Evolutionary conservation across 1,140 invertebrate genomes (phyloP).

Genomic region (Danaus plexippus): DNA sequence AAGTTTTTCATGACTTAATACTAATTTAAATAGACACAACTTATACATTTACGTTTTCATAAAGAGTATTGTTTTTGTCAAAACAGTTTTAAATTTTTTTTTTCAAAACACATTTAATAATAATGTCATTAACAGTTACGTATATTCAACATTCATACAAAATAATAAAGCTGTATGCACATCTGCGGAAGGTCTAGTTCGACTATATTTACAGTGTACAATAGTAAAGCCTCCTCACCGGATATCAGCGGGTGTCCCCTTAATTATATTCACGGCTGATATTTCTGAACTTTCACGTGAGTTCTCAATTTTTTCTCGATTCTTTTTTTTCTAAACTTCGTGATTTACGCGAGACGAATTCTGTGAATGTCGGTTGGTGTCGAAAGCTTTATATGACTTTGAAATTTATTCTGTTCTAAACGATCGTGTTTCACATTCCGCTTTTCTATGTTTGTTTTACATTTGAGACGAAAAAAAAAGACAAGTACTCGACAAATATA

Average conservation of each 20-base stretch:
- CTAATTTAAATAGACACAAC: too few relatives aligned
- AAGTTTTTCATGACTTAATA: too few relatives aligned
- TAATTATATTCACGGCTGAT: constrained; percentile 69
- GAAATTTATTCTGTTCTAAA: constrained; percentile 67
- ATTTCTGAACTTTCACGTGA: constrained; percentile 69
- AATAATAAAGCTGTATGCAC: too few relatives aligned
- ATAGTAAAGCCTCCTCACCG: constrained; percentile 44
- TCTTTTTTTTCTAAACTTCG: constrained; percentile 58
- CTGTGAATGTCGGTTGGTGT: constrained; percentile 53
- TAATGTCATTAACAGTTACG: background rate
- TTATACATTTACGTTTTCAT: too few relatives aligned
- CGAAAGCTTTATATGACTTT: constrained; percentile 61
- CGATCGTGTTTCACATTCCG: constrained; percentile 23
- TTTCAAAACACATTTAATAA: background rate
- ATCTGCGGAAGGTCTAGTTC: constrained; percentile 6
- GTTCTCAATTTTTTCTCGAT: constrained; percentile 60
- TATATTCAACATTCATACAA: too few relatives aligned
- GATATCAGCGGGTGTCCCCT: constrained; percentile 66
- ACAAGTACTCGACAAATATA: too few relatives aligned
- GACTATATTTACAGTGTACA: constrained; percentile 4
- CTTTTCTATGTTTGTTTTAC: constrained; percentile 8
- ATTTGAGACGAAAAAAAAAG: constrained; percentile 1
- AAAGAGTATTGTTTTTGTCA: too few relatives aligned
- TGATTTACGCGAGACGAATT: constrained; percentile 64
- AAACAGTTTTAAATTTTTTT: constrained; percentile 1